Evolutionary conservation across 2,888 invertebrate species (phyloP).

Genomic region (Sinodicranocentrus sp.): DNA sequence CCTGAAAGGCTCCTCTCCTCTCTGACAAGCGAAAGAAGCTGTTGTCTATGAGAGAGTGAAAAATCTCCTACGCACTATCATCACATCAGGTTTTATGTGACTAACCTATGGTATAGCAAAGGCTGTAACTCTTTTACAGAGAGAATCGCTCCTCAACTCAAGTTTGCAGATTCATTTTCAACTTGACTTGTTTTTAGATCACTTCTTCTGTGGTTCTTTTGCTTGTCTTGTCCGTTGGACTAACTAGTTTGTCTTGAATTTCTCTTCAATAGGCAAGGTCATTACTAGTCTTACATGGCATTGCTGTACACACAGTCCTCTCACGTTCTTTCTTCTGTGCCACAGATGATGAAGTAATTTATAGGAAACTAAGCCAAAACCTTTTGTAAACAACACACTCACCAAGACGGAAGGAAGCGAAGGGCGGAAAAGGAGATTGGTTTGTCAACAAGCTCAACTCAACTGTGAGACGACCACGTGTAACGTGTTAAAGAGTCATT

Average conservation of each 20-base stretch:
- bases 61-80: constrained; percentile 47
- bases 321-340: neutral
- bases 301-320: neutral
- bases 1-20: neutral
- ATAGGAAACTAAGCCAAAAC: too few relatives aligned
- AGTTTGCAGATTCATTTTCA: constrained; percentile 24
- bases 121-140: neutral
- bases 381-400: neutral
- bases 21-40: neutral
- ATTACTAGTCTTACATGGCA: constrained; percentile 24
- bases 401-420: neutral
- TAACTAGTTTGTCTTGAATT: constrained; percentile 46
- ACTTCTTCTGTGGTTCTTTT: neutral
- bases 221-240: neutral
- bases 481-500: too few relatives aligned
- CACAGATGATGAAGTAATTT: constrained; percentile 17
- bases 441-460: constrained; percentile 33
- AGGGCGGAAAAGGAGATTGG: constrained; percentile 34
- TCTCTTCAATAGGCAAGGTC: constrained; percentile 50
- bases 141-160: neutral
- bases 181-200: constrained; percentile 20
- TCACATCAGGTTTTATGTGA: constrained; percentile 9
- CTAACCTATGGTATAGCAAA: constrained; percentile 35
- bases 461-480: constrained; percentile 27
- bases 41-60: constrained; percentile 9